Evolutionary conservation across 2,888 invertebrate species (phyloP).

Genomic region (Lydus trimaculatus): DNA sequence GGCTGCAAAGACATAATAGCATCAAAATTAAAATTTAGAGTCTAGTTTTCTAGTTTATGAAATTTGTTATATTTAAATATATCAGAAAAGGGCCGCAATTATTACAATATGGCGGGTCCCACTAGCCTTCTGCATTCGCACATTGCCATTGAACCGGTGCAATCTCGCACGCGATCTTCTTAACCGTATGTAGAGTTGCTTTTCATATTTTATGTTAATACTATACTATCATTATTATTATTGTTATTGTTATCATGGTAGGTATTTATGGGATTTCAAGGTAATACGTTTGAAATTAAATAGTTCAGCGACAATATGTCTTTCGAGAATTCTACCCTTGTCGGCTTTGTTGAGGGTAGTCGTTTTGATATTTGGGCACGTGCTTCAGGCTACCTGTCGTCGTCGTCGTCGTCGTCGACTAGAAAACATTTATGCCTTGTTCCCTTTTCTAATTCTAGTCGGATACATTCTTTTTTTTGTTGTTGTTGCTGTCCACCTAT

Average conservation of each 20-base stretch:
- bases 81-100: not conserved
- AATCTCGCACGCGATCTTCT: constrained; percentile 29
- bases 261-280: not conserved
- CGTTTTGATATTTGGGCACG: constrained; percentile 7
- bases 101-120: constrained; percentile 13
- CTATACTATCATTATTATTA: not conserved
- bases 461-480: not conserved
- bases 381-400: constrained; percentile 8
- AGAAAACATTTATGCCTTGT: not conserved
- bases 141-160: constrained; percentile 22
- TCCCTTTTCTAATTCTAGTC: not conserved
- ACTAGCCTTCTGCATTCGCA: constrained; percentile 23
- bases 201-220: not conserved
- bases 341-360: constrained; percentile 2
- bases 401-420: too few relatives aligned
- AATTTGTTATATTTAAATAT: not conserved
- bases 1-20: not conserved
- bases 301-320: constrained; percentile 4
- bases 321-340: constrained; percentile 5
- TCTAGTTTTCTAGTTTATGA: too few relatives aligned
- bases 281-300: not conserved
- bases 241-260: not conserved
- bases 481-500: not conserved
- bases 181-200: not conserved
- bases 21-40: too few relatives aligned